Evolutionary conservation across 2,113 vertebrate genomes (phyloP).

Genomic region (Callionymus lyra): DNA sequence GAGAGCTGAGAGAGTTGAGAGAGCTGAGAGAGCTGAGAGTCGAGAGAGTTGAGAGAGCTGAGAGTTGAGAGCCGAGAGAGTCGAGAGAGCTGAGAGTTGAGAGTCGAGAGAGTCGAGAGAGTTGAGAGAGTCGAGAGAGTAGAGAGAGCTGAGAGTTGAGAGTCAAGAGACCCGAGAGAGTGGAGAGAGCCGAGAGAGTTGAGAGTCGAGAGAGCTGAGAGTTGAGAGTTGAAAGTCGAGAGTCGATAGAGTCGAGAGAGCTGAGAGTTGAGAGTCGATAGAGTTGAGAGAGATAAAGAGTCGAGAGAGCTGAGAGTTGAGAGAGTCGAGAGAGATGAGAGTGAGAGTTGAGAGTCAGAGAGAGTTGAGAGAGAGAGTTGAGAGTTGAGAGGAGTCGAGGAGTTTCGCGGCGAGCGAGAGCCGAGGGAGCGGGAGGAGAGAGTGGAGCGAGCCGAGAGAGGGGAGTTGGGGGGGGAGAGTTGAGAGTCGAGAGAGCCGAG

Average conservation of each 20-base stretch:
- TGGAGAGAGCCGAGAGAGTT: neutral
- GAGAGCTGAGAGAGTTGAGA: too few relatives aligned
- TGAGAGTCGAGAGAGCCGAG: neutral
- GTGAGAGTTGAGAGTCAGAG: neutral
- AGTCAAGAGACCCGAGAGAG: too few relatives aligned
- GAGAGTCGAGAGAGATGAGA: neutral
- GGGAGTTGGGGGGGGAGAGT: neutral
- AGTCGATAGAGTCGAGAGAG: neutral
- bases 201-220: neutral
- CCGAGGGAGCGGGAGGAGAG: neutral
- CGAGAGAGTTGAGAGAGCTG: neutral
- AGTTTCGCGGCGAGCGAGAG: neutral
- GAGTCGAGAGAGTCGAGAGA: too few relatives aligned
- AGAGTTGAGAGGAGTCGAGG: neutral
- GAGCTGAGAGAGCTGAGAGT: neutral
- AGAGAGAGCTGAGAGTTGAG: constrained; percentile 1
- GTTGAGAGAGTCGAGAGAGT: too few relatives aligned
- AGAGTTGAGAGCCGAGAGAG: constrained; percentile 1
- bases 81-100: neutral
- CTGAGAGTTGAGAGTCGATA: constrained; percentile 1
- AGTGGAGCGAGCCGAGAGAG: neutral
- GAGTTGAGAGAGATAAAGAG: too few relatives aligned
- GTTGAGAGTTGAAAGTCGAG: neutral
- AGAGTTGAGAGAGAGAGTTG: neutral
- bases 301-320: neutral